Evolutionary conservation across 2,797 vertebrate genomes (phyloP).

Genomic region (Chiropotes sagulatus): DNA sequence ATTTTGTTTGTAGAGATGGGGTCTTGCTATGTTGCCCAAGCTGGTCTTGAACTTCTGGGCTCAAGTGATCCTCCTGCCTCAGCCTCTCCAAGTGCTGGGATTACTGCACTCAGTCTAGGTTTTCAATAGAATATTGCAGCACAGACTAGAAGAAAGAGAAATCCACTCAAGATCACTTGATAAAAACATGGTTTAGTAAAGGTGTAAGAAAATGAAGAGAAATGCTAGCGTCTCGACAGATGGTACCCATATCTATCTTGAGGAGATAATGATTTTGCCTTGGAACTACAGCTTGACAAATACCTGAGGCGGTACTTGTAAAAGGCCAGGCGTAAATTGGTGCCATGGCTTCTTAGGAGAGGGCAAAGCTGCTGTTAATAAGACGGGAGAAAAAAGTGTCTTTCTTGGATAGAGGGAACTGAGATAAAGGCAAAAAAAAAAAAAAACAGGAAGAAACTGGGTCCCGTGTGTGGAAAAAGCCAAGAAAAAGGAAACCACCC

Average conservation of each 20-base stretch:
- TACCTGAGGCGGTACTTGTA: neutral
- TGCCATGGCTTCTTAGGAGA: neutral
- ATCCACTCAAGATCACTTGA: neutral
- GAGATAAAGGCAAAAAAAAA: neutral
- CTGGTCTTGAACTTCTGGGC: neutral
- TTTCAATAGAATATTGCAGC: neutral
- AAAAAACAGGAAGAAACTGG: neutral
- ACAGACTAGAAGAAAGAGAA: neutral
- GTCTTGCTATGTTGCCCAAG: neutral
- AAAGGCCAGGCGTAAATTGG: neutral
- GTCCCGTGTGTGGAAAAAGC: neutral
- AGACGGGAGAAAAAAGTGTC: neutral
- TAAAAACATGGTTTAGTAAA: neutral
- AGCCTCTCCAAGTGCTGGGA: neutral
- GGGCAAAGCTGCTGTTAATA: neutral
- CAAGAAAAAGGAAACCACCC: neutral
- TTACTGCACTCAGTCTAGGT: neutral
- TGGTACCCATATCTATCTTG: neutral
- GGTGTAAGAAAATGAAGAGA: neutral
- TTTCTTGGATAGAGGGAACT: neutral
- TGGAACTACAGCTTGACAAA: neutral
- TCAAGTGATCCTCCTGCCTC: neutral
- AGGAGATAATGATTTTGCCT: neutral
- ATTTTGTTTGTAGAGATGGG: neutral
- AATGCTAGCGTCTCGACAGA: neutral